Percentiles rank a stretch among this genome's conserved stretches.
Evolutionary conservation across 1,140 invertebrate genomes (phyloP).

Genomic region (Solenopsis fugax): DNA sequence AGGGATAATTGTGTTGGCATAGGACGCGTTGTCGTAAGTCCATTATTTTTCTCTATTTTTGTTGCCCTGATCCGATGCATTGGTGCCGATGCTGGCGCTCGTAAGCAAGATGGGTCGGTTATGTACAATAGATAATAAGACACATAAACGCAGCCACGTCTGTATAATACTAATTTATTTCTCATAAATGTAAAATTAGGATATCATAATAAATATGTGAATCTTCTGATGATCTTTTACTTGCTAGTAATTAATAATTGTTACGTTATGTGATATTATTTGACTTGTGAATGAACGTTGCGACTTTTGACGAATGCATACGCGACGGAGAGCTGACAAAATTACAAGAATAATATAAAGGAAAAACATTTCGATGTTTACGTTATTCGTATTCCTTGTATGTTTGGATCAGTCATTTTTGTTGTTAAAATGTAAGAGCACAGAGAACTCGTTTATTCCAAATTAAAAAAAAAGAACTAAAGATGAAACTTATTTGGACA

Average conservation of each 20-base stretch:
- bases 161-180: conserved; percentile 63
- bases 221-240: conserved; percentile 45
- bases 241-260: conserved; percentile 36
- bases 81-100: background rate
- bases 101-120: background rate
- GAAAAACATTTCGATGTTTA: background rate
- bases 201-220: conserved; percentile 69
- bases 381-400: background rate
- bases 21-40: background rate
- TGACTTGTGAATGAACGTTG: background rate
- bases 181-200: conserved; percentile 70
- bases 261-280: conserved; percentile 39
- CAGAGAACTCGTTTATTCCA: background rate
- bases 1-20: background rate
- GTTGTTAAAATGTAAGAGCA: conserved; percentile 23
- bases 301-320: background rate
- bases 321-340: background rate
- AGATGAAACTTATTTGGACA: no score
- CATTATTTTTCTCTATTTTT: conserved; percentile 33
- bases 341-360: background rate
- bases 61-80: background rate
- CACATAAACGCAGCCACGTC: conserved; percentile 13
- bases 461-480: background rate
- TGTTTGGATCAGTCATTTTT: background rate
- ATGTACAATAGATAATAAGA: background rate